Conservation (phyloP, 2,888 invertebrate genomes). For the Punctoribates punctum region DNA sequence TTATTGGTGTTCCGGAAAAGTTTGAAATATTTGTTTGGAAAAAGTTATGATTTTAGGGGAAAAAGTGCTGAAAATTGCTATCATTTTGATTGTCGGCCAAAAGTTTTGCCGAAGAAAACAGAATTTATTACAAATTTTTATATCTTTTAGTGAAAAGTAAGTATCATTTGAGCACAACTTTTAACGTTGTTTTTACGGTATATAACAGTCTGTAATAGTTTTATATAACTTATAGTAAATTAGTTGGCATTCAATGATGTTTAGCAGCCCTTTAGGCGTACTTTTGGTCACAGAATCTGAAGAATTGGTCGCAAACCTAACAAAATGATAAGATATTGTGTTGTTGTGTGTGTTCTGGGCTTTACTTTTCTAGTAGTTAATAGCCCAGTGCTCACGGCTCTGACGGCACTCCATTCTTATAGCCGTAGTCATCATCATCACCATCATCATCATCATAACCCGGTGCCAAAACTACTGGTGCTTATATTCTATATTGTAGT, state of each 20-base stretch:
- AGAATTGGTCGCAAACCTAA: conserved; percentile 2
- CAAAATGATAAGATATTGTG: conserved; percentile 15
- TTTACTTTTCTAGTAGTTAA: neutral
- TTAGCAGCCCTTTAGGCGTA: neutral
- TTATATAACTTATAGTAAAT: conserved; percentile 17
- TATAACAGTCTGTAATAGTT: neutral
- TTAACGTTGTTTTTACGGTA: no score
- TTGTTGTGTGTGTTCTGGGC: neutral
- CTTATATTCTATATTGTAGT: neutral
- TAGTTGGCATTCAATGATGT: conserved; percentile 14
- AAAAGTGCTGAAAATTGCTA: no score
- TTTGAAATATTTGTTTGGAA: no score
- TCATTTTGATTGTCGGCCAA: no score
- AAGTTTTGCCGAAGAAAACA: no score
- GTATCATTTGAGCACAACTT: no score
- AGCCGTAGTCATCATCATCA: conserved; percentile 18
- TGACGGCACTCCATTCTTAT: neutral
- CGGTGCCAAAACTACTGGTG: neutral
- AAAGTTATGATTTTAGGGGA: no score
- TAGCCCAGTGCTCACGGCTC: neutral
- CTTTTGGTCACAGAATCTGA: neutral
- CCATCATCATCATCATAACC: conserved; percentile 23
- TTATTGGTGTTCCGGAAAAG: no score
- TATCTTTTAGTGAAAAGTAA: no score
- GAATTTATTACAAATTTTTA: no score